Base-by-base conservation (phyloP, 2,797 vertebrate genomes). In the Syngnathus acus region DNA sequence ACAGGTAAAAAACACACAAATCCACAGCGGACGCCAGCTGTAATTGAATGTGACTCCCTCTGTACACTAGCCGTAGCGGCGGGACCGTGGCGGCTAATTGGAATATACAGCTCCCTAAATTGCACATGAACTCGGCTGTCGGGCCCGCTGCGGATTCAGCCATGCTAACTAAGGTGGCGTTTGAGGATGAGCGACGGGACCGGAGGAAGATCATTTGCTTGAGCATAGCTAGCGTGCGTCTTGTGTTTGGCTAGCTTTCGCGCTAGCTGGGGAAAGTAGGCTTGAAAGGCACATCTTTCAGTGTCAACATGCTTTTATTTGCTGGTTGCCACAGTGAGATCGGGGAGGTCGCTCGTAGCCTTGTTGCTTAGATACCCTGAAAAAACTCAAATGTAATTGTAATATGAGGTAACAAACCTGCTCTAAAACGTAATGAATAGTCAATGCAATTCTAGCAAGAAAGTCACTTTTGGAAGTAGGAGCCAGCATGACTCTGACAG, bases 31-130 rank as follows among this genome's bases (percentile, higher is more conserved):
- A 90, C 84, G 68, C 69, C 57, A 58, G 82, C 74, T 71, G 80
- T 90, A 89, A 92, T 91, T 88, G 84, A 86, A 87, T 78, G 80
- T 84, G 89, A 90, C 86, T 87, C 79, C 76, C 78, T 82, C 85
- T 84, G 85, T 88, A 88, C 76, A 82, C 88, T 78, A 82, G 78
- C 81, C 79, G 80, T 78, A 78, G 81, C 85, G 81, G 74, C 54
- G 71, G 78, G 74, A 90, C 82, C 71, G 76, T 68, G 72, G 72
- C 69, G 77, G 79, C 80, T 89, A 90, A 90, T 88, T 90, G 87
- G 81, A 87, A 87, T 82, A 86, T 87, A 88, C 82, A 85, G 86
- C 80, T 87, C 75, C 82, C 82, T 85, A 85, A 84, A 88, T 79
- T 71, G 59, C 69, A 17, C 50, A 68, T 84, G 83, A 85, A 72